Base-by-base conservation (phyloP, 2,797 vertebrate genomes). In the Semotilus atromaculatus region DNA sequence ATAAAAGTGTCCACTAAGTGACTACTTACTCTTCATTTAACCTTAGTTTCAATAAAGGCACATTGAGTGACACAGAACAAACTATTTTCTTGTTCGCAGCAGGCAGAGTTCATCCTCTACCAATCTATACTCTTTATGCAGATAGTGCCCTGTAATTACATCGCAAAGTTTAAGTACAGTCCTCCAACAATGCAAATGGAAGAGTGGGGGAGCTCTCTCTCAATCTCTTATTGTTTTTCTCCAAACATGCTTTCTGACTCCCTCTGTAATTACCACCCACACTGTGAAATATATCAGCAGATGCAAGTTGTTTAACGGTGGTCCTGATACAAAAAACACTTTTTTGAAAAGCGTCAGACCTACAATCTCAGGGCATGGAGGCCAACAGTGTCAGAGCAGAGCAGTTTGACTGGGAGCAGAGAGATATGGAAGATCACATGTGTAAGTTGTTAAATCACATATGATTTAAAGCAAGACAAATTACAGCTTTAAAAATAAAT, bases 191-290 rank as follows among this genome's bases (percentile, higher is more conserved):
- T 31, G 36, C 72, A 68, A 83, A 77, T 68, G 82, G 45, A 77
- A 43, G 62, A 58, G 82, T 68, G n/a, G 60, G n/a, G 72, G 62
- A 76, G 70, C 55, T 82, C 19, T 67, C 66, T 40, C 51, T 71
- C 48, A 53, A 9, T 55, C 48, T 74, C 40, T 48, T 66, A 71
- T 62, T 84, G 36, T 84, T 84, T 84, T 79, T 84, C 38, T 60
- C 83, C 38, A 71, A 84, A 84, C 51, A 62, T 58, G 74, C 76
- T 60, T 84, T 71, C 14, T 60, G 83, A 51, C 66, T 45, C 79
- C 45, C 66, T 79, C 83, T 84, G 66, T 79, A 79, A 84, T 84
- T 84, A 79, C 66, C 75, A 13, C 83, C 75, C 75, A 84, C 83
- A 58, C 74, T 29, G 7, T 40, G 38, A 71, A 71, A 66, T 58